Conservation (phyloP, 2,888 invertebrate species). For the Microplitis deprimator region DNA sequence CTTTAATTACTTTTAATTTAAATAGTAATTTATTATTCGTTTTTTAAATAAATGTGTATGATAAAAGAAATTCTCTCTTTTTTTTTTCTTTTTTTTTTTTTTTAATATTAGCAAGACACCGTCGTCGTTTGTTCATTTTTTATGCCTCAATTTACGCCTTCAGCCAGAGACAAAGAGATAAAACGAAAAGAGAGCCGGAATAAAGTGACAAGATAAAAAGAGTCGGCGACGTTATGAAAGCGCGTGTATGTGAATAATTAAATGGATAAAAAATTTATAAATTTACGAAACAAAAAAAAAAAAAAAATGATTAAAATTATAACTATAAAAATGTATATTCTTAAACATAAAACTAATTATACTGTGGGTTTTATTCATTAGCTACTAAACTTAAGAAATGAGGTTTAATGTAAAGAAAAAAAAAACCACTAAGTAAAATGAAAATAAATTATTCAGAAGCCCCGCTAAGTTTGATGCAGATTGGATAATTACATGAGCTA, state of each 20-base stretch:
- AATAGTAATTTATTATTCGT: too few relatives aligned
- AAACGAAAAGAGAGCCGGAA: neutral
- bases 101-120: constrained; percentile 58
- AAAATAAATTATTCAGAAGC: neutral
- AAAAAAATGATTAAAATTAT: neutral
- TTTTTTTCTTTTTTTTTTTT: constrained; percentile 41
- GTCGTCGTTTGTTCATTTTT: constrained; percentile 54
- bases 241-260: neutral
- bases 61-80: neutral
- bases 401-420: neutral
- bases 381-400: neutral
- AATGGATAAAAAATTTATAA: neutral
- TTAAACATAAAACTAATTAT: neutral
- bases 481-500: neutral
- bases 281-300: neutral
- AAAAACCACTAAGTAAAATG: neutral
- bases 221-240: neutral
- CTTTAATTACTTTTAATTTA: too few relatives aligned
- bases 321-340: neutral
- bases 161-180: constrained; percentile 8
- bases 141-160: constrained; percentile 59
- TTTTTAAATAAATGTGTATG: neutral
- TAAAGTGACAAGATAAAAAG: constrained; percentile 17
- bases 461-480: neutral
- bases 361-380: neutral